phyloP scores from a whole-genome alignment of 2,797 vertebrate genomes.

The Manis pentadactyla region DNA sequence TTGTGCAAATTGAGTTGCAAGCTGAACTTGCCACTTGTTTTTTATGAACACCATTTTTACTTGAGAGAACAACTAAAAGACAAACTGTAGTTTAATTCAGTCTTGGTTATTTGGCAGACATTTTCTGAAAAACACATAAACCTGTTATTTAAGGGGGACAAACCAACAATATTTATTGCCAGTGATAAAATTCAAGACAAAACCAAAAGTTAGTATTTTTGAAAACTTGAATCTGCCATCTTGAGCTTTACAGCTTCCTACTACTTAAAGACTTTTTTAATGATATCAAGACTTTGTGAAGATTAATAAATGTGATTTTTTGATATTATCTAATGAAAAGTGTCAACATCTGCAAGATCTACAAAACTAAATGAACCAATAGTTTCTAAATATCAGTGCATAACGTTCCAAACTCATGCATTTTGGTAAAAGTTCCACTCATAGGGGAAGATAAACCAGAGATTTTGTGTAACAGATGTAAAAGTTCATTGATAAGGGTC shows the following conservation, averaged over 20 bases:
- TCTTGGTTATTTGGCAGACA: not conserved
- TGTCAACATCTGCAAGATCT: slow-evolving; percentile 41
- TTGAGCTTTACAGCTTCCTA: not conserved
- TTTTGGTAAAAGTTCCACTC: not conserved
- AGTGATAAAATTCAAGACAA: slow-evolving; percentile 27
- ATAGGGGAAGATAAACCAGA: not conserved
- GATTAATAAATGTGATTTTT: slow-evolving; percentile 26
- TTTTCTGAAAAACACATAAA: slow-evolving; percentile 14
- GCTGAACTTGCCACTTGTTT: not conserved
- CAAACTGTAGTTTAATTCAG: not conserved
- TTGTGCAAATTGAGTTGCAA: not conserved
- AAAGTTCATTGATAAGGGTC: not conserved
- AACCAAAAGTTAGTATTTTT: slow-evolving; percentile 17
- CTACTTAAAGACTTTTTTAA: slow-evolving; percentile 7
- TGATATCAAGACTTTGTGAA: not conserved
- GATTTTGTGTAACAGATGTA: not conserved
- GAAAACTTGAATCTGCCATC: not conserved
- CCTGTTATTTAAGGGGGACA: not conserved
- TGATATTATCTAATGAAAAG: not conserved
- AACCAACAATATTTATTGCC: slow-evolving; percentile 10
- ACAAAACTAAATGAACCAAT: not conserved
- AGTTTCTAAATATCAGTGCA: slow-evolving; percentile 13
- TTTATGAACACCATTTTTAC: not conserved
- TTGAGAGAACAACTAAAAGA: not conserved
- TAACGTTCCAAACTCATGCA: not conserved